Conservation (phyloP, 2,888 invertebrate genomes). For the Phrixothrix hirtus region DNA sequence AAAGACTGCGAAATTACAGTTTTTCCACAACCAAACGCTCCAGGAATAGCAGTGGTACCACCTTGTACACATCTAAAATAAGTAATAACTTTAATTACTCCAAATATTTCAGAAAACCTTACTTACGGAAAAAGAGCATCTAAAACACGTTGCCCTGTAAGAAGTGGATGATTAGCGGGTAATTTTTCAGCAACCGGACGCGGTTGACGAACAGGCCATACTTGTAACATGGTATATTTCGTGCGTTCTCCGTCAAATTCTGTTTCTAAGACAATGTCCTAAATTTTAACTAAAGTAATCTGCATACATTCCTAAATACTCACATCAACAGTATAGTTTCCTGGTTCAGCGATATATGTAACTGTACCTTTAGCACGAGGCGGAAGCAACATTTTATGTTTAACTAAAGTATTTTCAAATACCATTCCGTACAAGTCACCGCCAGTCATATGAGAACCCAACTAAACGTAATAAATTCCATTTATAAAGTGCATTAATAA, state of each 20-base stretch:
- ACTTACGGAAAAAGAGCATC: conserved; percentile 97
- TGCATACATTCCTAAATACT: too few species aligned
- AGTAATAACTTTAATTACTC: conserved; percentile 1
- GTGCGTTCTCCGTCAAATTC: conserved; percentile 97
- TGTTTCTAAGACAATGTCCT: conserved; percentile 96
- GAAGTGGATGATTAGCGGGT: conserved; percentile 96
- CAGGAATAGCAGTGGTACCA: conserved; percentile 98
- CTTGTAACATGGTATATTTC: conserved; percentile 95
- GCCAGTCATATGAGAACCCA: conserved; percentile 97
- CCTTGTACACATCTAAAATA: conserved; percentile 88
- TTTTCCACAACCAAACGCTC: conserved; percentile 99
- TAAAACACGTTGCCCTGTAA: conserved; percentile 97
- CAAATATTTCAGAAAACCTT: background rate
- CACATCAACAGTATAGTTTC: conserved; percentile 91
- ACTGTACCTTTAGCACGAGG: conserved; percentile 96
- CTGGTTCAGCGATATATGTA: conserved; percentile 90
- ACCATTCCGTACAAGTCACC: conserved; percentile 97
- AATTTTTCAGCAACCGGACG: conserved; percentile 96
- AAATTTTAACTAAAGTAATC: too few species aligned
- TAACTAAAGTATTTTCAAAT: conserved; percentile 96
- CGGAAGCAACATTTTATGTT: conserved; percentile 94
- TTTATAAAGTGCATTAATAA: background rate
- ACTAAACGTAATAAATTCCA: conserved; percentile 56
- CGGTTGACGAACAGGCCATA: conserved; percentile 99
- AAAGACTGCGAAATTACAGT: conserved; percentile 99